A percentile compares a stretch with the other conserved stretches of the same genome.
Conservation (phyloP, 1,140 invertebrate genomes). For the Brachionus rubens region DNA sequence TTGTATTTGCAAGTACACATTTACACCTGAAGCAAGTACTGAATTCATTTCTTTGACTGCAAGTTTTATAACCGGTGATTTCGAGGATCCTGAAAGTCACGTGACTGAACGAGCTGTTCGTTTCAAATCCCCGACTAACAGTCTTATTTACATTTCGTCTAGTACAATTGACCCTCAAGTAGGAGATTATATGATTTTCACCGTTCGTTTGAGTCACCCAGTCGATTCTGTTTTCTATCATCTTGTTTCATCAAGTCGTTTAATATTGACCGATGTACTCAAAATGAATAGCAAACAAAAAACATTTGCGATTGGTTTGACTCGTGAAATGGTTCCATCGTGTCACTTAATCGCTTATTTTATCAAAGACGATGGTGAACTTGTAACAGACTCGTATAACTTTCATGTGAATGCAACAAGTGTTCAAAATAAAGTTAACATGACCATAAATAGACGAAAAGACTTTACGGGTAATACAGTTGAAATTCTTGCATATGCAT, state of each 20-base stretch:
- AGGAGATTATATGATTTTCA: too few species aligned
- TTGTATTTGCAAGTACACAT: slow-evolving; percentile 44
- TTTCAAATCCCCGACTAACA: slow-evolving; percentile 72
- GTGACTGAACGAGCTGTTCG: slow-evolving; percentile 44
- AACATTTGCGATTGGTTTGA: slow-evolving; percentile 82
- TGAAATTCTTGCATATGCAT: slow-evolving; percentile 83
- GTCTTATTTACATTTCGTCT: slow-evolving; percentile 80
- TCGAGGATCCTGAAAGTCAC: slow-evolving; percentile 6
- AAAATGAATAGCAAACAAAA: slow-evolving; percentile 55
- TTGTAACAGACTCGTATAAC: slow-evolving; percentile 84
- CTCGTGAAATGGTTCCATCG: slow-evolving; percentile 87
- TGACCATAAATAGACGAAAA: slow-evolving; percentile 84
- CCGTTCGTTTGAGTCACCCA: slow-evolving; percentile 88
- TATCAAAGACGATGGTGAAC: slow-evolving; percentile 73
- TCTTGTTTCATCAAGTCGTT: slow-evolving; percentile 58
- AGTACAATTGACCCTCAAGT: slow-evolving; percentile 78
- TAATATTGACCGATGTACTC: slow-evolving; percentile 56
- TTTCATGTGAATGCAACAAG: slow-evolving; percentile 86
- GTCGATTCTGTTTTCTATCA: slow-evolving; percentile 81
- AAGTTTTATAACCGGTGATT: slow-evolving; percentile 36
- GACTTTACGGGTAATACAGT: slow-evolving; percentile 83
- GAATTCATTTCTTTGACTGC: slow-evolving; percentile 45
- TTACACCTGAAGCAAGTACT: slow-evolving; percentile 42
- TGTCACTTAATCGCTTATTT: slow-evolving; percentile 85
- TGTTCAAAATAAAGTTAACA: slow-evolving; percentile 69